Evolutionary conservation across 2,888 invertebrate genomes (phyloP), one percentile per base, ranked within the genome.

Genomic region (Andrena hattorfiana): DNA sequence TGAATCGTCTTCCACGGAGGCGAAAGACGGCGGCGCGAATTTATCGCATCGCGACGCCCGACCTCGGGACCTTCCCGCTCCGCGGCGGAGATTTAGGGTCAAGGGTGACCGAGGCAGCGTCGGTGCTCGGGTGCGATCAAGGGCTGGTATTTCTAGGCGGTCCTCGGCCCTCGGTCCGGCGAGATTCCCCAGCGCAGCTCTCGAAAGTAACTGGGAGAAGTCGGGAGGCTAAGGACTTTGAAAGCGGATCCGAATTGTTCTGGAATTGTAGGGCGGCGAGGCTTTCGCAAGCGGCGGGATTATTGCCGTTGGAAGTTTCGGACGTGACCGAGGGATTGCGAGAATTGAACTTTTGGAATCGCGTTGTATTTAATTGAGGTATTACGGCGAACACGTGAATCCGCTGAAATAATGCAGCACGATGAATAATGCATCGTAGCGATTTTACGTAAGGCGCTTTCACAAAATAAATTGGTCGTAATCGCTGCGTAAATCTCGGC

Each of bases 401-500:
- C 7, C 32, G 35, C 60, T 48, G 56, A 79, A 72, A 81, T 68
- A 72, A 74, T 81, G 68, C 64, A 26, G 59, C 23, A 7, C 81
- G 42, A 80, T 74, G 81, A 81, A 81, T 81, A 81, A 81, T 80
- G 74, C 70, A 81, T 80, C 68, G 68, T 13, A 10, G 23, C 30
- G 81, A 74, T 66, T 80, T 81, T 81, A 80, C 81, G 81, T 81
- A 81, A 81, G 78, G 35, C 35, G 56, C 81, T 81, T 81, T 81
- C 81, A 80, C 81, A 28, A 81, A 80, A 81, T 77, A 77, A 81
- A 81, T 80, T 66, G 81, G 42, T 42, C 60, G 66, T 67, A 81
- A 81, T 81, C 75, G 20, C 56, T 16, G 64, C 56, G 73, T 80
- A 69, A 63, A 71, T 82, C 66, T 70, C 16, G 13, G 49, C 67